These are phyloP conservation scores for Caerostris extrusa DNA, from an alignment of 1,140 invertebrate species.

Conservation along the genomic window DNA sequence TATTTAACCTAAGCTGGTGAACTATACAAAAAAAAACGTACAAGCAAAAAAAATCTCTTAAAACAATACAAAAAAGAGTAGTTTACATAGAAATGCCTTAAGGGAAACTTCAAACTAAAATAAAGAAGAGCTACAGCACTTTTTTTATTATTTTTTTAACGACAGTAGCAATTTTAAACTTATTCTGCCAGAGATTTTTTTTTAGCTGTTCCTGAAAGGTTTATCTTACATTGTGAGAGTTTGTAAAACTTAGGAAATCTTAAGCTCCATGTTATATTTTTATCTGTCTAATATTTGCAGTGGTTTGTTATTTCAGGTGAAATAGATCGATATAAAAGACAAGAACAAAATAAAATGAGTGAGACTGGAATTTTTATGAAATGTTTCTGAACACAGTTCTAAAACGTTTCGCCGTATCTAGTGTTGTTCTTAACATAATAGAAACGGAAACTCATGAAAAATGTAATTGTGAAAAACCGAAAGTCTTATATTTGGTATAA, in stretches of 20 bases:
- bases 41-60: not conserved
- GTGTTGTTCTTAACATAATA: not conserved
- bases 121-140: not conserved
- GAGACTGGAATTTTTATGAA: not conserved
- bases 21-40: not conserved
- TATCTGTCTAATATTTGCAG: not conserved
- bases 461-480: not conserved
- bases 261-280: conserved; percentile 32
- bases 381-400: not conserved
- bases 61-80: not conserved
- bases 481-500: not conserved
- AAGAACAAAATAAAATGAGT: not conserved
- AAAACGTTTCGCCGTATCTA: not conserved
- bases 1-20: not conserved
- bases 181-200: conserved; percentile 15
- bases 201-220: conserved; percentile 3
- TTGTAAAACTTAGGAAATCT: conserved; percentile 20
- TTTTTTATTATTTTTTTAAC: conserved; percentile 25
- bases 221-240: conserved; percentile 17
- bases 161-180: conserved; percentile 39
- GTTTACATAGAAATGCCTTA: conserved; percentile 19
- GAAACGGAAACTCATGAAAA: not conserved
- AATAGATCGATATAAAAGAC: not conserved
- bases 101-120: conserved; percentile 10
- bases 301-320: conserved; percentile 39